These are phyloP conservation scores for Bombus huntii DNA, from an alignment of 1,140 invertebrate species.

Conservation along the genomic window DNA sequence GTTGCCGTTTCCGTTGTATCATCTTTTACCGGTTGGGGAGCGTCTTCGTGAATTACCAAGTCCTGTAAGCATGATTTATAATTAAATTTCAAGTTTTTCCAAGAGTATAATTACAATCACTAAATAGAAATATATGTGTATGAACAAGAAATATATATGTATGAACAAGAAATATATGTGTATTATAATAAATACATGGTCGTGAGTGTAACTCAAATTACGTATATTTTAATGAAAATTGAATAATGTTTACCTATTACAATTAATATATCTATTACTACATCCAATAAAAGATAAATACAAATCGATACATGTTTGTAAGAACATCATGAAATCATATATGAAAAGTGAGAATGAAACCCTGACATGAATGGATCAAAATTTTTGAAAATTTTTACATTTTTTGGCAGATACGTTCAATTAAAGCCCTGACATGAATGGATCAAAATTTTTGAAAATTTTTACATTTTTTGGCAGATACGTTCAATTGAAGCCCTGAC, in stretches of 20 bases:
- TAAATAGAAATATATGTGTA: too few species aligned
- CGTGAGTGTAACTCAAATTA: too few species aligned
- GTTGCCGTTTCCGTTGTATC: constrained; percentile 70
- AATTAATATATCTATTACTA: neutral
- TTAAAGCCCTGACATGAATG: neutral
- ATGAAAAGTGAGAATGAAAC: neutral
- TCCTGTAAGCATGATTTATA: constrained; percentile 73
- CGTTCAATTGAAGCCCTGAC: neutral
- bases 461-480: too few species aligned
- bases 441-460: too few species aligned
- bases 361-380: too few species aligned
- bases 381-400: neutral
- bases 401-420: neutral
- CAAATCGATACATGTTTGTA: neutral
- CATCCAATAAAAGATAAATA: neutral
- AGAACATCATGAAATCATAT: neutral
- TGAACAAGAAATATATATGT: too few species aligned
- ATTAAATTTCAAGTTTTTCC: neutral
- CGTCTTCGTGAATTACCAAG: constrained; percentile 81
- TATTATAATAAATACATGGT: too few species aligned
- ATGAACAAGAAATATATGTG: too few species aligned
- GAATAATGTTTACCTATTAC: too few species aligned
- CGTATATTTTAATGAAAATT: too few species aligned
- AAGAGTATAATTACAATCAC: neutral
- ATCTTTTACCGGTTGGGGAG: constrained; percentile 74